Base-by-base conservation (phyloP, 1,140 invertebrate species). In the Eciton burchellii region DNA sequence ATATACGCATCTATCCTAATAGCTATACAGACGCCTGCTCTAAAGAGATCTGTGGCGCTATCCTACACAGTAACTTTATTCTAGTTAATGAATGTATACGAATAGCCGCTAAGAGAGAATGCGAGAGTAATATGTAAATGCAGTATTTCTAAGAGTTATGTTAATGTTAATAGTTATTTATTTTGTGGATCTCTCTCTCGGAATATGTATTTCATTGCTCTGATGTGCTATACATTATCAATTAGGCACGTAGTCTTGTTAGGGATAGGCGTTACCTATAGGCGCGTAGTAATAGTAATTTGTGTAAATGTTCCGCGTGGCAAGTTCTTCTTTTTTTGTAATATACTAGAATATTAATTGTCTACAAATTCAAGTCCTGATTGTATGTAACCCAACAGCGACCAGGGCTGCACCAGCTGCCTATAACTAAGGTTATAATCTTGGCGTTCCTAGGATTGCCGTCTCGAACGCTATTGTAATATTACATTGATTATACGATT, bases 41-140 rank as follows among this genome's bases (percentile, higher is more conserved):
- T 62, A 76, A 83, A 73, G 57, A 68, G 57, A 86, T 85, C 77
- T 88, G 60, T 83, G 86, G 89, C 90, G 91, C 89, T 91, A 91
- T 90, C 91, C 91, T 91, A 91, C 90, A 91, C 91, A 92, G 89
- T 93, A 92, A 94, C 90, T 90, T 91, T 93, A 94, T 93, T 93
- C 93, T 94, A 94, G 93, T 94, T 93, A 94, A 93, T 91, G 89
- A 93, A 93, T 94, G 93, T 94, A 94, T 94, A 94, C 93, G 93
- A 94, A 87, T 94, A 94, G 91, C 87, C 90, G 88, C 89, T 93
- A 93, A 93, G 92, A 93, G 92, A 89, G 87, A 86, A 83, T 87
- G 87, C 88, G 85, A 87, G 86, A 88, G 84, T 83, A 84, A 84
- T 89, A 88, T 85, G 89, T 87, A 84, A 87, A 88, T 86, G 87